phyloP scores from a whole-genome alignment of 2,113 vertebrate species.

The Cairina moschata region DNA sequence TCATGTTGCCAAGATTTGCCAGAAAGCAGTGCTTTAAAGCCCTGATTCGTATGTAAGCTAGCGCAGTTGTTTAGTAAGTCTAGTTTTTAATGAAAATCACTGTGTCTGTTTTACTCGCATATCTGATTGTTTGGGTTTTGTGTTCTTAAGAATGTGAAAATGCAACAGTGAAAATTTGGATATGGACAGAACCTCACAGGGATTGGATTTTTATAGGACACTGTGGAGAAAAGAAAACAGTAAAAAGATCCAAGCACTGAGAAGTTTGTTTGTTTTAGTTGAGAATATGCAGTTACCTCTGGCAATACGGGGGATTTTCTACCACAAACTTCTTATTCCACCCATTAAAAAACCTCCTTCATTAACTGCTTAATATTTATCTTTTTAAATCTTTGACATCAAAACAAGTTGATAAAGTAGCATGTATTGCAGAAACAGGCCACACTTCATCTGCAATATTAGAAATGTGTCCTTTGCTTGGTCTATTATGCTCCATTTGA shows the following conservation, averaged over 20 bases:
- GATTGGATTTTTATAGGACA: background rate
- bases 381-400: background rate
- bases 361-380: background rate
- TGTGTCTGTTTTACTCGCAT: background rate
- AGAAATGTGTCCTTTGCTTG: background rate
- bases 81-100: background rate
- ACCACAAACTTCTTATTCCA: background rate
- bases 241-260: background rate
- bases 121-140: background rate
- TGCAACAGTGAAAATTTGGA: background rate
- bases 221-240: background rate
- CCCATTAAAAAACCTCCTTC: background rate
- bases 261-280: background rate
- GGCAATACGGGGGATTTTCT: fast-evolving
- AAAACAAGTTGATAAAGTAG: background rate
- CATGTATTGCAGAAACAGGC: background rate
- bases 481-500: background rate
- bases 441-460: background rate
- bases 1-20: background rate
- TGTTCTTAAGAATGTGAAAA: background rate
- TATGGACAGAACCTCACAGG: background rate
- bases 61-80: background rate
- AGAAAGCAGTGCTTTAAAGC: background rate
- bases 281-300: background rate
- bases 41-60: background rate